Conservation (phyloP, 1,140 invertebrate genomes). For the Mamestra configurata region DNA sequence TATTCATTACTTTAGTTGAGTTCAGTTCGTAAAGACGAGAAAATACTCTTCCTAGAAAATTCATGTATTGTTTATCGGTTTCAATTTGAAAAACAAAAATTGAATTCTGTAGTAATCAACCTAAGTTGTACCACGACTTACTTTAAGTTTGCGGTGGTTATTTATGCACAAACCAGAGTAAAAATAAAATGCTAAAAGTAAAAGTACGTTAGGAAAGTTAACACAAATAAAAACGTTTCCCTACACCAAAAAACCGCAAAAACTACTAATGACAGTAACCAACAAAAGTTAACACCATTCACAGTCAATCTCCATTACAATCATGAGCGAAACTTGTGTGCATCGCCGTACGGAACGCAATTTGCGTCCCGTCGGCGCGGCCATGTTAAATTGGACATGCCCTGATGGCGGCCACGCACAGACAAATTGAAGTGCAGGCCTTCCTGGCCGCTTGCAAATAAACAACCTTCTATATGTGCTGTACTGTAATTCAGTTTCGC, state of each 20-base stretch:
- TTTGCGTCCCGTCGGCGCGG: conserved; percentile 27
- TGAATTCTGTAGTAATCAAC: too few relatives aligned
- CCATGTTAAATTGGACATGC: conserved; percentile 43
- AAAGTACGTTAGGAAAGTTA: too few relatives aligned
- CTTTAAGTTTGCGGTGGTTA: too few relatives aligned
- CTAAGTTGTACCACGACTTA: too few relatives aligned
- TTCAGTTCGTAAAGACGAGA: neutral
- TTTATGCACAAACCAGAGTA: too few relatives aligned
- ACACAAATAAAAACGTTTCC: too few relatives aligned
- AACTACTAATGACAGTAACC: too few relatives aligned
- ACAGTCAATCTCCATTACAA: conserved; percentile 18
- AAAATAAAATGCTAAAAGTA: too few relatives aligned
- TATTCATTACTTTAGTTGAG: too few relatives aligned
- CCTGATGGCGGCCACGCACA: neutral
- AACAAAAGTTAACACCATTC: neutral
- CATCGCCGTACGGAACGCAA: conserved; percentile 5
- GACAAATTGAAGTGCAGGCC: conserved; percentile 43
- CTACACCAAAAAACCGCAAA: too few relatives aligned
- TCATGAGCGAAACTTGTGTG: conserved; percentile 25
- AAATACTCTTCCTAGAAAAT: neutral
- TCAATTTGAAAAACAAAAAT: too few relatives aligned
- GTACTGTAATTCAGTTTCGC: conserved; percentile 1
- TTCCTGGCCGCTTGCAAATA: neutral
- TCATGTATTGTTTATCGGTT: too few relatives aligned
- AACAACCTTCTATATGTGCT: neutral